phyloP scores from a whole-genome alignment of 2,113 vertebrate species.

The human region DNA sequence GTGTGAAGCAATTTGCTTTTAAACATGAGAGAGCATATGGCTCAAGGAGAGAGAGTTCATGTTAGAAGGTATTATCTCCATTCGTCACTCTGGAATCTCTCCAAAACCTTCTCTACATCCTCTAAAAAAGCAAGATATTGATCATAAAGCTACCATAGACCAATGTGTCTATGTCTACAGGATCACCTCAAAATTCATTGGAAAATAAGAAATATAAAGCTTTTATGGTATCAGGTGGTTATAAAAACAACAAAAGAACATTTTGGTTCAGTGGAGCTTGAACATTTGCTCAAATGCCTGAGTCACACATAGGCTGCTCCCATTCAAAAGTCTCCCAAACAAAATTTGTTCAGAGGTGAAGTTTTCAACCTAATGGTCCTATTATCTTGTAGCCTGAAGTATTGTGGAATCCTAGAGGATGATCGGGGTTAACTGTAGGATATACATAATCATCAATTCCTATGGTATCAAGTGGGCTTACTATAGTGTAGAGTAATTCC shows the following conservation, averaged over 20 bases:
- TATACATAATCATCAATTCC: not conserved
- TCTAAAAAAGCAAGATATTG: not conserved
- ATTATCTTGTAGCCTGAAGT: not conserved
- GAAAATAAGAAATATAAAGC: not conserved
- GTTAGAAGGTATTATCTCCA: constrained; percentile 32
- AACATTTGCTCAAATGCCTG: not conserved
- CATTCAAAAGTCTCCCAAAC: not conserved
- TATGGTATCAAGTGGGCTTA: not conserved
- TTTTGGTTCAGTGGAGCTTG: not conserved
- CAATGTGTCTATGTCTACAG: not conserved
- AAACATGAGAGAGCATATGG: constrained; percentile 62
- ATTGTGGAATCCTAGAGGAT: not conserved
- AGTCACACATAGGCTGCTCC: not conserved
- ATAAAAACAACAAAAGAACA: not conserved
- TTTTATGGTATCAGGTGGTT: not conserved
- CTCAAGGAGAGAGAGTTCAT: constrained; percentile 23
- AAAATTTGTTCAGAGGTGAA: not conserved
- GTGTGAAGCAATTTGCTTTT: constrained; percentile 69
- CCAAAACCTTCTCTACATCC: not conserved
- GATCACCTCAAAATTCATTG: not conserved
- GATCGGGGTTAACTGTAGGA: not conserved
- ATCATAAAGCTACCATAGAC: not conserved
- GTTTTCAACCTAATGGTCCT: not conserved
- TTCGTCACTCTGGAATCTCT: constrained; percentile 40
- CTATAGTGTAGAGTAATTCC: not conserved